Evolutionary conservation across 2,797 vertebrate genomes (phyloP), one percentile per base, ranked within the genome.

Genomic region (Echeneis naucrates): DNA sequence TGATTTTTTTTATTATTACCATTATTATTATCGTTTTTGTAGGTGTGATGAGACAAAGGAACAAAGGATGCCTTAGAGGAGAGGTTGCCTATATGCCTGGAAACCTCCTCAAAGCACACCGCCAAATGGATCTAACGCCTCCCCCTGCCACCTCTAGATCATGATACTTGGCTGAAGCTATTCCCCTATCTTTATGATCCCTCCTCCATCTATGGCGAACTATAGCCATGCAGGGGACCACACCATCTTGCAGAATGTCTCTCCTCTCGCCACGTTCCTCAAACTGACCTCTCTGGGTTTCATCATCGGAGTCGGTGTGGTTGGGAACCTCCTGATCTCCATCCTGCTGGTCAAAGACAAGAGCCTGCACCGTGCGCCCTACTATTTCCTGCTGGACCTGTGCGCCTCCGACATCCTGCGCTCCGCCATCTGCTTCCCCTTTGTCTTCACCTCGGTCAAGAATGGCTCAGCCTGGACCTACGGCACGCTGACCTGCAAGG

Each of bases 141-240:
- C 95, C 95, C 94, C 95, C 94, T 92, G 92, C 94, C 94, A 93
- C 95, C 92, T 96, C 95, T 95, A 97, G 97, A 98, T 97, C 97
- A 99, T 98, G 97, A 98, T 95, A 97, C 96, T 98, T 94, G 96
- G 98, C 95, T 99, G 95, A 99, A 95, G 96, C 96, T 96, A 94
- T 96, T 94, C 87, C 88, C 65, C 87, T 87, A 95, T 95, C 95
- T 97, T 96, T 97, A 97, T 96, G 96, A 96, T 97, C 97, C 97
- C 96, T 97, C 96, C 96, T 98, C 97, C 95, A 99, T 98, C 98
- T 99, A 99, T 99, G 98, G 98, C 98, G 98, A 99, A 99, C 97
- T 98, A 98, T 96, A 99, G 98, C 96, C 98, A 99, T 98, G 97
- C 98, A 97, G 97, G 96, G 95, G 98, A 99, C 96, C 94, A 95